These are phyloP conservation scores for Bolinopsis microptera DNA, from an alignment of 37 sponge, comb jelly and placozoan species.

Conservation along the genomic window DNA sequence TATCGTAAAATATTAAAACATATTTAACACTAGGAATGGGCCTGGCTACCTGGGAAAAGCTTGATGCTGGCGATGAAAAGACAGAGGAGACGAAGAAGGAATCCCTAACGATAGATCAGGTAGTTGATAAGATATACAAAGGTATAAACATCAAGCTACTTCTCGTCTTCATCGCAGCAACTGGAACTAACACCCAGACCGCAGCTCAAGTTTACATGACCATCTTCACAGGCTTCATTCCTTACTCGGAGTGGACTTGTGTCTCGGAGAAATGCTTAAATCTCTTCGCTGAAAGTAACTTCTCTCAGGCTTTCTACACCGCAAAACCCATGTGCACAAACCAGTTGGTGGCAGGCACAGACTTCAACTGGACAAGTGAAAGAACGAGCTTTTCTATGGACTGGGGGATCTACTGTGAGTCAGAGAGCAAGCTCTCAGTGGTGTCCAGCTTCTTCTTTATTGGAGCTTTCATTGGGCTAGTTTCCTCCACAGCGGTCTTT, in stretches of 20 bases:
- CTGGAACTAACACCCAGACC: neutral
- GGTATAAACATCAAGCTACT: neutral
- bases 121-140: neutral
- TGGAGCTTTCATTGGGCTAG: constrained; percentile 3
- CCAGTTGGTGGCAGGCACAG: neutral
- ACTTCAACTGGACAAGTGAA: constrained; percentile 35
- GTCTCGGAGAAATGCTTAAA: neutral
- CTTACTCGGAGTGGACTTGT: constrained; percentile 24
- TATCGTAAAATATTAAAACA: no score
- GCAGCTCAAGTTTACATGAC: neutral
- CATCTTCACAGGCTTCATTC: neutral
- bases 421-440: neutral
- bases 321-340: neutral
- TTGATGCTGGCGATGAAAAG: neutral
- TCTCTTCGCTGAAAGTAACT: neutral
- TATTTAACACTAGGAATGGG: neutral
- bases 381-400: neutral
- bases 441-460: constrained; percentile 5
- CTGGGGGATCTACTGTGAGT: constrained; percentile 10
- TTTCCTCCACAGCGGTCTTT: neutral
- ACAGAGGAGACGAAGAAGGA: neutral
- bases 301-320: constrained; percentile 3
- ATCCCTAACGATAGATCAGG: neutral
- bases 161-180: neutral
- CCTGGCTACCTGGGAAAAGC: neutral